Percentiles rank a stretch among this genome's conserved stretches.
Conservation (phyloP, 2,113 vertebrate genomes). For the Lipophrys pholis region DNA sequence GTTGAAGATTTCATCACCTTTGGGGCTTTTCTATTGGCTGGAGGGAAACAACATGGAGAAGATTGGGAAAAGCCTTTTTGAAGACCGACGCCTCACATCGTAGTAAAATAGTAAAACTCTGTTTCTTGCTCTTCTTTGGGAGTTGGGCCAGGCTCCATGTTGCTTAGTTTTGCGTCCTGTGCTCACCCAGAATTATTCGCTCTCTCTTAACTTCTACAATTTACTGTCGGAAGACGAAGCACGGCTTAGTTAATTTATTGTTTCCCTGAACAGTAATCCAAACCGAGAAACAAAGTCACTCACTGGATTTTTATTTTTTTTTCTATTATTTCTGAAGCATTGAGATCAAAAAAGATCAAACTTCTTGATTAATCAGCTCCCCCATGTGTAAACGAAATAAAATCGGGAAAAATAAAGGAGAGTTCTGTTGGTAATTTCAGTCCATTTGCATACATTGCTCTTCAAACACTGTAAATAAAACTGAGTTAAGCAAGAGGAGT, state of each 20-base stretch:
- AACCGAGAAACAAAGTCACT: slow-evolving; percentile 46
- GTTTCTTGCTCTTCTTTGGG: no score
- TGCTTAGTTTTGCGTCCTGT: slow-evolving; percentile 48
- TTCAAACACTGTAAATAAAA: slow-evolving; percentile 79
- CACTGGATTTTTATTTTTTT: slow-evolving; percentile 45
- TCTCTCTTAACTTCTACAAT: slow-evolving; percentile 39
- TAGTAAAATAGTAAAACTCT: no score
- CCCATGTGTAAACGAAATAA: slow-evolving; percentile 42
- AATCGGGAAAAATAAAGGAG: slow-evolving; percentile 14
- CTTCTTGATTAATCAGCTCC: slow-evolving; percentile 52
- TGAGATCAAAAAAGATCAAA: slow-evolving; percentile 52
- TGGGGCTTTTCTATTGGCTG: slow-evolving; percentile 22
- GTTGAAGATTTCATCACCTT: slow-evolving; percentile 1
- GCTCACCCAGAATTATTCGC: slow-evolving; percentile 41
- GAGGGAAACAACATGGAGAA: background rate
- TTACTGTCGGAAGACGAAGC: slow-evolving; percentile 43
- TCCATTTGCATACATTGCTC: slow-evolving; percentile 72
- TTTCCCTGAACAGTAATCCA: slow-evolving; percentile 38
- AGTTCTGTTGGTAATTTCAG: slow-evolving; percentile 64
- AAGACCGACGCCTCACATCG: no score
- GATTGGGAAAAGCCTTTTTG: no score
- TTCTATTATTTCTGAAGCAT: slow-evolving; percentile 7
- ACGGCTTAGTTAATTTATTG: slow-evolving; percentile 63
- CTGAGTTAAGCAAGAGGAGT: slow-evolving; percentile 69
- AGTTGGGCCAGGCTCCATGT: slow-evolving; percentile 35